Evolutionary conservation across 2,888 invertebrate species (phyloP).

Genomic region (Drosophila meridiana): DNA sequence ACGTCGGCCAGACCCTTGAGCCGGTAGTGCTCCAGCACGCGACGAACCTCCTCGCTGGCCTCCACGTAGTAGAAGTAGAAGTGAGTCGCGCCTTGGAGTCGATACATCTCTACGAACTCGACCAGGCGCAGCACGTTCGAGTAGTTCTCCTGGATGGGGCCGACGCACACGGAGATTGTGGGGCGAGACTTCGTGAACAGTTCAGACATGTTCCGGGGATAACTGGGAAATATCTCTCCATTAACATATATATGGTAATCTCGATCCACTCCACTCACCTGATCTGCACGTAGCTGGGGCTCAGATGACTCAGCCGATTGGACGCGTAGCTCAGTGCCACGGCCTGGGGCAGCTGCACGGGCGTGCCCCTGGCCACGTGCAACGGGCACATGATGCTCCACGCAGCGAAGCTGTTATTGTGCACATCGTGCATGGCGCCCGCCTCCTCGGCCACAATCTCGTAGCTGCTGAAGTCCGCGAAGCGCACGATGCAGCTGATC

Average conservation of each 20-base stretch:
- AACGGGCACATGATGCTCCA: constrained; percentile 84
- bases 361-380: constrained; percentile 44
- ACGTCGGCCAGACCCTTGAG: constrained; percentile 79
- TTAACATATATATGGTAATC: background rate
- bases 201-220: constrained; percentile 75
- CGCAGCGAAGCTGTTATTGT: constrained; percentile 85
- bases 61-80: constrained; percentile 86
- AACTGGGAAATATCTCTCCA: constrained; percentile 43
- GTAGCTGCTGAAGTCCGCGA: constrained; percentile 74
- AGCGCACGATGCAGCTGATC: constrained; percentile 78
- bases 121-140: constrained; percentile 84
- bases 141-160: constrained; percentile 85
- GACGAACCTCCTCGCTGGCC: constrained; percentile 81
- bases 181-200: constrained; percentile 73
- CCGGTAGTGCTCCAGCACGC: constrained; percentile 83
- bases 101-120: constrained; percentile 86
- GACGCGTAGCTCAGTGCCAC: constrained; percentile 81
- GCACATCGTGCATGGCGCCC: constrained; percentile 85
- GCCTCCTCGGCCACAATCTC: constrained; percentile 80
- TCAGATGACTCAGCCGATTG: constrained; percentile 77
- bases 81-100: constrained; percentile 85
- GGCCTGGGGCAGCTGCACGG: constrained; percentile 73
- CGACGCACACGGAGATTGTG: constrained; percentile 84
- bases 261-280: constrained; percentile 64
- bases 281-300: constrained; percentile 82